Base-by-base conservation (phyloP, 2,797 vertebrate genomes). In the Lepus townsendii region DNA sequence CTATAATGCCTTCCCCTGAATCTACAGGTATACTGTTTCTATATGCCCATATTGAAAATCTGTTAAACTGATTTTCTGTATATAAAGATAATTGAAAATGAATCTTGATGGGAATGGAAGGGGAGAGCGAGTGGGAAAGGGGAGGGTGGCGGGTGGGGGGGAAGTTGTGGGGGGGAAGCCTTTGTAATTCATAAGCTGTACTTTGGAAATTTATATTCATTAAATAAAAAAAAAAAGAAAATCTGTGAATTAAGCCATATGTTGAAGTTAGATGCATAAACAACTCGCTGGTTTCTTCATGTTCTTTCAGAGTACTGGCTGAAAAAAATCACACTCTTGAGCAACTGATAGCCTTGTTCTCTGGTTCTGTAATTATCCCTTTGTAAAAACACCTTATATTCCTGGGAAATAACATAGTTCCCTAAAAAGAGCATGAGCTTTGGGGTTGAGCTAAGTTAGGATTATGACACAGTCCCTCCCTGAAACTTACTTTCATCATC, bases 401-500 rank as follows among this genome's bases (percentile, higher is more conserved):
- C 54, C 54, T 57, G 26, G 50, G 60, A 75, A 54, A 12, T 68
- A 26, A 20, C 11, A 10, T 42, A 16, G n/a, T 14, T 91, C 35
- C 71, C 26, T 47, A 38, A 22, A 78, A 94, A 86, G 4, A 50
- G 26, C 38, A 16, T 32, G 10, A n/a, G 2, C 11, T 83, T 69
- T 85, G 71, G 90, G 90, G 17, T 84, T 50, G 77, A 83, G 65
- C 16, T 38, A 35, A 75, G 26, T 14, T 87, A 71, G 66, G 88
- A 32, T 35, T 71, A 52, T 63, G 54, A 79, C 3, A 0, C 5
- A 50, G 35, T 10, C 14, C 30, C 8, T 95, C 82, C 22, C 22
- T 69, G 73, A 82, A 90, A 32, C 26, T 52, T 66, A 63, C 47
- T 79, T 71, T 52, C 16, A 42, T 62, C 11, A 20, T 54, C 52